phyloP scores from a whole-genome alignment of 1,140 invertebrate species.

The Sitophilus oryzae region DNA sequence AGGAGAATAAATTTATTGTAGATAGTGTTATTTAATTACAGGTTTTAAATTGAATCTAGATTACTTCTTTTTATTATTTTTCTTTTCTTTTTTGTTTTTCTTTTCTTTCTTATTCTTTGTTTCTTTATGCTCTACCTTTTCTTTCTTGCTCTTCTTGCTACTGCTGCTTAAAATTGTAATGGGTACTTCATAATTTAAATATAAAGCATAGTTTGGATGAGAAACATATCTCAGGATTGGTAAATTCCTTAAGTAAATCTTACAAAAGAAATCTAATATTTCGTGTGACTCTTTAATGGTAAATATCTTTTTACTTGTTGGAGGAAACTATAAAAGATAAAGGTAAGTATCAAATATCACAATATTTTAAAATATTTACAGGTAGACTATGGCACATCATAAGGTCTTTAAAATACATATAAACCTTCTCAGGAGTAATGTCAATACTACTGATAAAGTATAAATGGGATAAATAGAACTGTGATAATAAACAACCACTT shows the following conservation, averaged over 20 bases:
- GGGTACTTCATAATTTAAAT: constrained; percentile 30
- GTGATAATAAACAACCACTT: constrained; percentile 34
- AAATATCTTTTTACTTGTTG: constrained; percentile 34
- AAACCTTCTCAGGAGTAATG: constrained; percentile 35
- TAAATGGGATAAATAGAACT: constrained; percentile 37
- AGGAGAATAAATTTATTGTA: background rate
- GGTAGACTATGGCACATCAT: constrained; percentile 33
- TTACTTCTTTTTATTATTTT: constrained; percentile 13
- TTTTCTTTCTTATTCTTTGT: constrained; percentile 12
- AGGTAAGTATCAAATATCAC: constrained; percentile 14
- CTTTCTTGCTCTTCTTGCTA: constrained; percentile 16
- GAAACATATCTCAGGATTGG: constrained; percentile 37
- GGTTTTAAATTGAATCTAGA: background rate
- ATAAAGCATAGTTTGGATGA: constrained; percentile 39
- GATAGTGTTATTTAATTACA: background rate
- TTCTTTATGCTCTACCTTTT: constrained; percentile 18
- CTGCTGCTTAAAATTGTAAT: constrained; percentile 12
- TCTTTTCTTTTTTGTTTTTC: constrained; percentile 14
- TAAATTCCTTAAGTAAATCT: constrained; percentile 38
- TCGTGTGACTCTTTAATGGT: constrained; percentile 30
- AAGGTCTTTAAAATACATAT: constrained; percentile 38
- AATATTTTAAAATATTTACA: constrained; percentile 21
- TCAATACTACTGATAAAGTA: constrained; percentile 33
- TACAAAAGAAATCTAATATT: constrained; percentile 37
- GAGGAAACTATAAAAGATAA: constrained; percentile 35